Conservation (phyloP, 2,888 invertebrate genomes). For the Digitonthophagus gazella region DNA sequence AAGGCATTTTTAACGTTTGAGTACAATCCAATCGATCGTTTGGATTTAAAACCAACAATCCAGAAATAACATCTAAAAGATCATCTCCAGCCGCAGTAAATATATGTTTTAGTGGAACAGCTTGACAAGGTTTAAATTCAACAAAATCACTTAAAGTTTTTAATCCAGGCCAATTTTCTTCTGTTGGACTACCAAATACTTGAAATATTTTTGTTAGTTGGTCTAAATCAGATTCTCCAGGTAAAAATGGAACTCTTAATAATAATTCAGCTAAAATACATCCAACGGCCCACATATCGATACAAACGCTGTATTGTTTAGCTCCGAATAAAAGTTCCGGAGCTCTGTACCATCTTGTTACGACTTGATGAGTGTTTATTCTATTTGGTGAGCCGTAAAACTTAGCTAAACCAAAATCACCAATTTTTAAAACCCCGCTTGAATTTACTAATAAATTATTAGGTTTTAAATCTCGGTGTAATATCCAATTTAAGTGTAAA, state of each 20-base stretch:
- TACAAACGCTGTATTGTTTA: slow-evolving; percentile 88
- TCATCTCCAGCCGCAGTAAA: slow-evolving; percentile 96
- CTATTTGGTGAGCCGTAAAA: slow-evolving; percentile 96
- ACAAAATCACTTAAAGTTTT: slow-evolving; percentile 85
- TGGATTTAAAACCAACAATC: slow-evolving; percentile 80
- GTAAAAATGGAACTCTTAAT: slow-evolving; percentile 87
- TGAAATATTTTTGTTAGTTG: slow-evolving; percentile 94
- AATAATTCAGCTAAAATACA: slow-evolving; percentile 95
- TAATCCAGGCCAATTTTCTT: slow-evolving; percentile 88
- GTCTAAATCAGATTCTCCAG: slow-evolving; percentile 96
- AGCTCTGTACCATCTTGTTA: slow-evolving; percentile 89
- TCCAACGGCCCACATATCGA: slow-evolving; percentile 99
- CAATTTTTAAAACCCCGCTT: slow-evolving; percentile 91
- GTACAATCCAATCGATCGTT: slow-evolving; percentile 76
- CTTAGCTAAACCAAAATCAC: slow-evolving; percentile 98
- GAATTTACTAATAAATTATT: slow-evolving; percentile 95
- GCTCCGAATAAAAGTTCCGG: slow-evolving; percentile 97
- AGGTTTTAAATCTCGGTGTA: slow-evolving; percentile 98
- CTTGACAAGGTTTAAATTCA: slow-evolving; percentile 82
- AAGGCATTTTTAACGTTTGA: slow-evolving; percentile 83
- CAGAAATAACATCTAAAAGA: slow-evolving; percentile 76
- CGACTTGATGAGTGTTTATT: slow-evolving; percentile 96
- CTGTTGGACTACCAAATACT: slow-evolving; percentile 90
- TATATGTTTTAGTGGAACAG: slow-evolving; percentile 84
- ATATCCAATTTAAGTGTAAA: slow-evolving; percentile 91